Percentiles rank a stretch among this genome's conserved stretches.
Conservation (phyloP, 37 sponge, comb jelly and placozoan species). For the Geodia barretti region DNA sequence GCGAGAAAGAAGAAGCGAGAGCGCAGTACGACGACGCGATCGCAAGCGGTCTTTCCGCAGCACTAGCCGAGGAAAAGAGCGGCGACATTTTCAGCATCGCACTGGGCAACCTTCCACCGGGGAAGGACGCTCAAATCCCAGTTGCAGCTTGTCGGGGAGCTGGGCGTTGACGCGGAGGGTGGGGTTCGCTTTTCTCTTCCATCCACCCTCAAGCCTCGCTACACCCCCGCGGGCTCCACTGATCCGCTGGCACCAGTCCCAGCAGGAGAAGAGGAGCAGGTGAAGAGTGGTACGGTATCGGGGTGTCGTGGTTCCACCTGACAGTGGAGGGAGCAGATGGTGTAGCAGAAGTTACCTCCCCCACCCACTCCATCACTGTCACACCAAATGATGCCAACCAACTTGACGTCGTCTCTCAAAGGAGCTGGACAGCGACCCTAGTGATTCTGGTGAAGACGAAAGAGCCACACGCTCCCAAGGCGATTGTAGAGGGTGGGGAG, state of each 20-base stretch:
- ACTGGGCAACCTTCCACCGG: slow-evolving; percentile 71
- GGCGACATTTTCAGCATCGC: slow-evolving; percentile 64
- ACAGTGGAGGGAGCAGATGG: slow-evolving; percentile 1
- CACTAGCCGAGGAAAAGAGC: slow-evolving; percentile 53
- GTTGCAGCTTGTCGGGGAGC: slow-evolving; percentile 48
- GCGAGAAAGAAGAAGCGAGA: slow-evolving; percentile 63
- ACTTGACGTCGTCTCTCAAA: slow-evolving; percentile 6
- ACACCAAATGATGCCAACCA: background rate
- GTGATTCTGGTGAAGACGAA: slow-evolving; percentile 47
- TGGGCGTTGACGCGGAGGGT: slow-evolving; percentile 50
- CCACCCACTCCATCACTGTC: slow-evolving; percentile 51
- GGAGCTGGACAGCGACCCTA: slow-evolving; percentile 34
- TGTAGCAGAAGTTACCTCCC: slow-evolving; percentile 50
- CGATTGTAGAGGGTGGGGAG: slow-evolving; percentile 44
- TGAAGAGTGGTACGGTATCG: slow-evolving; percentile 10
- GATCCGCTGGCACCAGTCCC: slow-evolving; percentile 1
- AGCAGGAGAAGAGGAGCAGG: background rate
- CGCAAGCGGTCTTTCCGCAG: slow-evolving; percentile 60
- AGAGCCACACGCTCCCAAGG: slow-evolving; percentile 60
- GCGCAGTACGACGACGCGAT: slow-evolving; percentile 64
- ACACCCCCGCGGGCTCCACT: slow-evolving; percentile 34
- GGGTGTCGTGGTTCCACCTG: slow-evolving; percentile 41
- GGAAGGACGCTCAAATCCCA: slow-evolving; percentile 49
- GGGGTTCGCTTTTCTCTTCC: slow-evolving; percentile 56
- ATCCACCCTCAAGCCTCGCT: slow-evolving; percentile 56